Evolutionary conservation across 2,797 vertebrate genomes (phyloP), one percentile per base, ranked within the genome.

Genomic region (Borostomias antarcticus): DNA sequence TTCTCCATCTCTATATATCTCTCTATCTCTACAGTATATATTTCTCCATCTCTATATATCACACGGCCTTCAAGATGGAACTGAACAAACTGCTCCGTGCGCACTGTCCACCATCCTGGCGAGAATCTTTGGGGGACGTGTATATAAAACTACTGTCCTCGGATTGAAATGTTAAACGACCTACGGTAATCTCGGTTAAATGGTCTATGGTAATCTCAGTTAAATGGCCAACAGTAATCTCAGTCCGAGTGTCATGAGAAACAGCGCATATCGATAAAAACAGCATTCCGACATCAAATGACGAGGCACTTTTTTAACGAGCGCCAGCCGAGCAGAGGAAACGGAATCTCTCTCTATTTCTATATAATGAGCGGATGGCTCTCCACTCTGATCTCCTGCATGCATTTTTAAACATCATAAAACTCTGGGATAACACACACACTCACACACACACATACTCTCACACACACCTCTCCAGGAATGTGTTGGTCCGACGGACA

Each of bases 401-500:
- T 91, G 85, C 81, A 89, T 89, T 88, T 88, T 91, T 87, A 85
- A 89, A 83, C 73, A 47, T 43, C 72, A 79, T 79, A 73, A 87
- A 81, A 21, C 48, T 60, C 72, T 74, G 78, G 80, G 71, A 80
- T 83, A 83, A 28, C 25, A 58, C 29, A 47, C n/a, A 1, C 28
- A 21, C 33, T 37, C 50, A 80, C 82, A 80, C 82, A 82, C 77
- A 78, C 81, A 79, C 77, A 72, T 80, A 76, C 29, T n/a, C n/a
- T n/a, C n/a, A n/a, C n/a, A 47, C 73, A 71, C 69, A 53, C 68
- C 60, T 74, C 45, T 66, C 74, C 81, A 82, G 73, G 76, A 82
- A 81, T 9, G 63, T 70, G 58, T 35, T 52, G 73, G 76, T 78
- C 81, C 85, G 86, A 91, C 67, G 25, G 86, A 89, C 86, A 82